Evolutionary conservation across 1,140 invertebrate species (phyloP).

Genomic region (Parasteatoda tepidariorum): DNA sequence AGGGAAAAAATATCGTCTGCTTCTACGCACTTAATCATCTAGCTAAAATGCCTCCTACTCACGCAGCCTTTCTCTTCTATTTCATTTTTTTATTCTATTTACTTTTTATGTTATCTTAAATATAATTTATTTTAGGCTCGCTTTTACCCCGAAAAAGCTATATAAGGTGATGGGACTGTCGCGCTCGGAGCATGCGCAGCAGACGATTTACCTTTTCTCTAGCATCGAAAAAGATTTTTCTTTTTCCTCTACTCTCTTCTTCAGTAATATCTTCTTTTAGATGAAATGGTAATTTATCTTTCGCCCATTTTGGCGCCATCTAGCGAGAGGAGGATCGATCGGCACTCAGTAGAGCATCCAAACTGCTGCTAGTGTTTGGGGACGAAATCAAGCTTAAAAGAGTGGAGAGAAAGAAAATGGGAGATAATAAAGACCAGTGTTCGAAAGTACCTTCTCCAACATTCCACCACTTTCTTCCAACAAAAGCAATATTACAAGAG

Average conservation of each 20-base stretch:
- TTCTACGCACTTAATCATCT: constrained; percentile 45
- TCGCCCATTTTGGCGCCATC: constrained; percentile 40
- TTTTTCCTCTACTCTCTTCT: constrained; percentile 4
- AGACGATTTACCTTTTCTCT: constrained; percentile 31
- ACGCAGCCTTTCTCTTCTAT: constrained; percentile 16
- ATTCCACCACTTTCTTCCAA: too few relatives aligned
- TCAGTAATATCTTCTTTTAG: constrained; percentile 44
- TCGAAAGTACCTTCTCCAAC: too few relatives aligned
- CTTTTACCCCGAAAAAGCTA: constrained; percentile 23
- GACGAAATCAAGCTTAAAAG: too few relatives aligned
- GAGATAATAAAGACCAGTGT: too few relatives aligned
- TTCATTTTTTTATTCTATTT: background rate
- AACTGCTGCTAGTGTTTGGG: too few relatives aligned
- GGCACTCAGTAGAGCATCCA: background rate
- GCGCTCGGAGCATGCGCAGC: constrained; percentile 31
- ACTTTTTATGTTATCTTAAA: constrained; percentile 7
- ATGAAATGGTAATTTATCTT: constrained; percentile 44
- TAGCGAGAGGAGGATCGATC: constrained; percentile 33
- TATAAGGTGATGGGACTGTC: constrained; percentile 53
- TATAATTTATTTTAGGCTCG: constrained; percentile 45
- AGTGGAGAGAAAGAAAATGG: too few relatives aligned
- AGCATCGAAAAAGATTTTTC: constrained; percentile 7
- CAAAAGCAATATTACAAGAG: too few relatives aligned
- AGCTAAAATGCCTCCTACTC: constrained; percentile 54
- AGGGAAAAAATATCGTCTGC: constrained; percentile 14